phyloP scores from a whole-genome alignment of 2,888 invertebrate genomes.

The Dicyrtoma fusca region DNA sequence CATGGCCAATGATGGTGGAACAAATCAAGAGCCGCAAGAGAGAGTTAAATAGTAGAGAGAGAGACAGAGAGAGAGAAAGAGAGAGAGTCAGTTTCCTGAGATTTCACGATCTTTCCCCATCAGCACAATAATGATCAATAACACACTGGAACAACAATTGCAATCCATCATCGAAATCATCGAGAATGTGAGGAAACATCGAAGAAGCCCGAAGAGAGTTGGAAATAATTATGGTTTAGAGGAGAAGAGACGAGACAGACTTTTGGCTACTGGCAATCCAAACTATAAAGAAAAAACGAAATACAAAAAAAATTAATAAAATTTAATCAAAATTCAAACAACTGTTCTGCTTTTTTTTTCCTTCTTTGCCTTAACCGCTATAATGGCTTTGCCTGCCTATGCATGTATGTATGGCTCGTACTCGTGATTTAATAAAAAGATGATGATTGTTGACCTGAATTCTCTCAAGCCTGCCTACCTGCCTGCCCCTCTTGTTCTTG shows the following conservation, averaged over 20 bases:
- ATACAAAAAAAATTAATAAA: constrained; percentile 37
- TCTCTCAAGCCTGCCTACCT: not conserved
- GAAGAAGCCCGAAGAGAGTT: constrained; percentile 44
- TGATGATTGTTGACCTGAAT: not conserved
- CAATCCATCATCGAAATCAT: too few relatives aligned
- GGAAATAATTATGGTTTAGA: constrained; percentile 24
- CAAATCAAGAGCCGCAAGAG: constrained; percentile 30
- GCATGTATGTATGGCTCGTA: too few relatives aligned
- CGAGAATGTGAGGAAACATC: constrained; percentile 37
- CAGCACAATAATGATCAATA: too few relatives aligned
- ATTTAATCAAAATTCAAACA: constrained; percentile 9
- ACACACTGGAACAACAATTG: constrained; percentile 31
- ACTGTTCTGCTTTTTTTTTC: not conserved
- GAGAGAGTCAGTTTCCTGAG: constrained; percentile 55
- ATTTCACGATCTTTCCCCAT: constrained; percentile 43
- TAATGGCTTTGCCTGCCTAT: not conserved
- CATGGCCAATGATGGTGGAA: constrained; percentile 31
- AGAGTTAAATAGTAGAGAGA: too few relatives aligned
- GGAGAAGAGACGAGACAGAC: constrained; percentile 51
- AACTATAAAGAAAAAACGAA: constrained; percentile 45
- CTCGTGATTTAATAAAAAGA: too few relatives aligned
- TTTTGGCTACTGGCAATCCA: constrained; percentile 56
- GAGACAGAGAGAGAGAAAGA: too few relatives aligned
- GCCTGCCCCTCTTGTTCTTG: not conserved
- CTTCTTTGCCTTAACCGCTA: not conserved